phyloP scores from a whole-genome alignment of 2,888 invertebrate species.

The Hypena proboscidalis region DNA sequence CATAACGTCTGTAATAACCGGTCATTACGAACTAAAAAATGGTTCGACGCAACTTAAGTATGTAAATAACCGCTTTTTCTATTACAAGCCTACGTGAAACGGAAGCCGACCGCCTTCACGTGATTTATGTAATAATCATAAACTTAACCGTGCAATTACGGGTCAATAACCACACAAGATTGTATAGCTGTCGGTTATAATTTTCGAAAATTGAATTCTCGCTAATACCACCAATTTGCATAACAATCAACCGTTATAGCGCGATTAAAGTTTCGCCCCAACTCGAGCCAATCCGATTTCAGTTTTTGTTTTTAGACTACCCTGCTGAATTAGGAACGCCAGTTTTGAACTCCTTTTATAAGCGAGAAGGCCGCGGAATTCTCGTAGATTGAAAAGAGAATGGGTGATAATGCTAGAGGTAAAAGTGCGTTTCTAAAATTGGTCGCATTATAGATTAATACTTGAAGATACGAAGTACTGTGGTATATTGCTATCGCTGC shows the following conservation, averaged over 20 bases:
- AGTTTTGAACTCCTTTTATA: background rate
- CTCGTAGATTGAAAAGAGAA: background rate
- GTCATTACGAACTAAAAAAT: constrained; percentile 8
- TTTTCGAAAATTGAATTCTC: constrained; percentile 75
- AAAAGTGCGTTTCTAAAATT: background rate
- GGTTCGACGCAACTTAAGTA: constrained; percentile 15
- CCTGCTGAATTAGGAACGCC: background rate
- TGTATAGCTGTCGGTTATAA: constrained; percentile 60
- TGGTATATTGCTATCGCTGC: constrained; percentile 26
- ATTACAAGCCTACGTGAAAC: constrained; percentile 24
- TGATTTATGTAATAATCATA: constrained; percentile 51
- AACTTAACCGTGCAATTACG: constrained; percentile 56
- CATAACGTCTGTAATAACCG: constrained; percentile 1
- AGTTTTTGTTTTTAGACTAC: constrained; percentile 35
- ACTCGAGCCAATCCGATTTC: constrained; percentile 30
- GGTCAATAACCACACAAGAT: constrained; percentile 53
- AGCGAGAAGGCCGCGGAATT: constrained; percentile 1
- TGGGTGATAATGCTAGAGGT: background rate
- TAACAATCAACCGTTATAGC: constrained; percentile 50
- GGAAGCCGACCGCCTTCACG: constrained; percentile 39
- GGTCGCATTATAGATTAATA: constrained; percentile 26
- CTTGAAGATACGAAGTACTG: constrained; percentile 27
- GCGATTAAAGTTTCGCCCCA: constrained; percentile 47
- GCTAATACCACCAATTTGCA: constrained; percentile 69
- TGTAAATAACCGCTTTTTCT: constrained; percentile 19